phyloP scores from a whole-genome alignment of 1,140 invertebrate species.

The Brachionus paranguensis region DNA sequence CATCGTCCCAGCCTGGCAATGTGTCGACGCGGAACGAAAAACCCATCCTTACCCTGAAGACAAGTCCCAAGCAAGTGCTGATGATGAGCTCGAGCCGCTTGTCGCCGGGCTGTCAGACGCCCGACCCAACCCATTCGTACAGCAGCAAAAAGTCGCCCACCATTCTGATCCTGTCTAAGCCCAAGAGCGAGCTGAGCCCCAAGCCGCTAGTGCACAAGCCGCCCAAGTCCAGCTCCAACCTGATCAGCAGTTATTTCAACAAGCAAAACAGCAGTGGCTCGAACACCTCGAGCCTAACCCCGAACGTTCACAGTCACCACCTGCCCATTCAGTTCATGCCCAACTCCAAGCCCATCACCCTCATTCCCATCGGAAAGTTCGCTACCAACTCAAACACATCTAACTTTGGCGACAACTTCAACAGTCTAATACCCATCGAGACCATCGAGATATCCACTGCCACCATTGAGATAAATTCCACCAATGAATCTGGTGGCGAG shows the following conservation, averaged over 20 bases:
- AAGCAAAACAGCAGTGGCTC: neutral
- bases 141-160: constrained; percentile 1
- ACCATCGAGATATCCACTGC: constrained; percentile 13
- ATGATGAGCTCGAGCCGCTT: neutral
- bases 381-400: neutral
- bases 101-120: neutral
- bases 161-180: neutral
- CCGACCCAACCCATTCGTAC: neutral
- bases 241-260: constrained; percentile 22
- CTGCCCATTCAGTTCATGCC: constrained; percentile 4
- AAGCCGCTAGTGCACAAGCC: neutral
- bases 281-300: neutral
- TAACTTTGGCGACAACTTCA: constrained; percentile 4
- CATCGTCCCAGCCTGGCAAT: neutral
- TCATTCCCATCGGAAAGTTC: neutral
- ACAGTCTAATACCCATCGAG: neutral
- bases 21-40: neutral
- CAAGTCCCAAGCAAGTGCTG: neutral
- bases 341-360: constrained; percentile 6
- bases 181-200: neutral
- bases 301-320: neutral
- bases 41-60: neutral
- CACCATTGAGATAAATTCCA: constrained; percentile 29
- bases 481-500: neutral
- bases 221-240: neutral